Conservation (phyloP, 2,888 invertebrate species). For the Amblyjoppa proteus region DNA sequence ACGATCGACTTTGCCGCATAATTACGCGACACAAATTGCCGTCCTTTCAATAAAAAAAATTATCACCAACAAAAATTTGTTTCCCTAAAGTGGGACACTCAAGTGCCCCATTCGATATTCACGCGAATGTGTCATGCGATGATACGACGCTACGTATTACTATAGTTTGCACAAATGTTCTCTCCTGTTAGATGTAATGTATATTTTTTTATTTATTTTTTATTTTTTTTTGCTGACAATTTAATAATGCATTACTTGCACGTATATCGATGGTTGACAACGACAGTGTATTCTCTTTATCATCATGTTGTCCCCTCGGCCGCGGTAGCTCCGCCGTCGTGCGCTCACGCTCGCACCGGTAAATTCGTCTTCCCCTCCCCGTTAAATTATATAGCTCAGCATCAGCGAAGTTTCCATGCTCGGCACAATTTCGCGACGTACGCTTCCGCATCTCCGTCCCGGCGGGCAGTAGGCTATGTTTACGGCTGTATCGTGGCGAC, state of each 20-base stretch:
- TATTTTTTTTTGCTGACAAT: conserved; percentile 12
- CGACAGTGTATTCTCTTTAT: conserved; percentile 27
- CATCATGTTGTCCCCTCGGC: neutral
- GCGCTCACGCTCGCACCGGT: conserved; percentile 26
- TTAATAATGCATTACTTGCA: conserved; percentile 23
- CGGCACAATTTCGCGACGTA: conserved; percentile 65
- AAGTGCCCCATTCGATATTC: conserved; percentile 10
- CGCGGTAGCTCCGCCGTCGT: neutral
- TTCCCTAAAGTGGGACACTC: neutral
- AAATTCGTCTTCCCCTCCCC: conserved; percentile 60
- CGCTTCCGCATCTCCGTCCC: conserved; percentile 60
- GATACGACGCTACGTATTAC: neutral
- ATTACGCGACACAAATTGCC: conserved; percentile 12
- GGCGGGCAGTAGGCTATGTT: conserved; percentile 28
- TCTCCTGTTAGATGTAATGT: conserved; percentile 23
- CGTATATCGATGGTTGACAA: conserved; percentile 49
- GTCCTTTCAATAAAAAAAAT: conserved; percentile 6
- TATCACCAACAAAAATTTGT: neutral
- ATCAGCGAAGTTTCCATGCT: conserved; percentile 64
- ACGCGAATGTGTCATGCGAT: neutral
- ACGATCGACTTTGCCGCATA: neutral
- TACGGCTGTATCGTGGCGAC: conserved; percentile 44
- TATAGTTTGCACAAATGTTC: conserved; percentile 18
- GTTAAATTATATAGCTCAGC: conserved; percentile 71
- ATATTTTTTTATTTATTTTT: conserved; percentile 1